Evolutionary conservation across 2,888 invertebrate species (phyloP).

Genomic region (Incurvaria masculella): DNA sequence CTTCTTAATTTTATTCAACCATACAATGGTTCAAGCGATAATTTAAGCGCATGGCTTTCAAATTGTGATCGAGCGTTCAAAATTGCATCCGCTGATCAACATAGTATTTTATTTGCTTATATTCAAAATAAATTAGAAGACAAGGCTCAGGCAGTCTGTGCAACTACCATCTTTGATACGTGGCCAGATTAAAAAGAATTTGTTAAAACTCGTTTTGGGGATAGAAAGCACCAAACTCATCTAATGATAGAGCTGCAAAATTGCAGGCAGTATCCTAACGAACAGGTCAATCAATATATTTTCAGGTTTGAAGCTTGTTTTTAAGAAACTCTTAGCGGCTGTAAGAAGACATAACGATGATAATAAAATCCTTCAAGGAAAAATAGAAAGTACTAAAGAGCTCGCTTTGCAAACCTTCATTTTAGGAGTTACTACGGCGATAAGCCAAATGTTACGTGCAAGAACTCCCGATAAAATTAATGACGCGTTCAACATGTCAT

Average conservation of each 20-base stretch:
- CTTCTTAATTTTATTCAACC: neutral
- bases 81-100: neutral
- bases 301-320: neutral
- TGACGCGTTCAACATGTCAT: conserved; percentile 1
- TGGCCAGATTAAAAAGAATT: conserved; percentile 1
- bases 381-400: conserved; percentile 1
- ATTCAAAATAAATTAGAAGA: conserved; percentile 2
- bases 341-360: neutral
- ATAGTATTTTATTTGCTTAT: conserved; percentile 1
- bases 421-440: neutral
- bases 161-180: conserved; percentile 1
- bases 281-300: neutral
- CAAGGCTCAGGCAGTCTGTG: neutral
- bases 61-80: conserved; percentile 2
- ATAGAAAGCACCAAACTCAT: conserved; percentile 2
- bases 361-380: neutral
- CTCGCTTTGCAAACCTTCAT: neutral
- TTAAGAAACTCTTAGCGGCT: neutral
- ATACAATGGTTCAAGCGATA: conserved; percentile 1
- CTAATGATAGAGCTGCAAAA: neutral
- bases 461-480: neutral
- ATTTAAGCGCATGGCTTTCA: neutral
- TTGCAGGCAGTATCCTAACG: neutral
- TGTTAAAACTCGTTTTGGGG: neutral
- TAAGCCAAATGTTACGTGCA: neutral